Conservation (phyloP, 2,113 vertebrate genomes). For the Condylura cristata region DNA sequence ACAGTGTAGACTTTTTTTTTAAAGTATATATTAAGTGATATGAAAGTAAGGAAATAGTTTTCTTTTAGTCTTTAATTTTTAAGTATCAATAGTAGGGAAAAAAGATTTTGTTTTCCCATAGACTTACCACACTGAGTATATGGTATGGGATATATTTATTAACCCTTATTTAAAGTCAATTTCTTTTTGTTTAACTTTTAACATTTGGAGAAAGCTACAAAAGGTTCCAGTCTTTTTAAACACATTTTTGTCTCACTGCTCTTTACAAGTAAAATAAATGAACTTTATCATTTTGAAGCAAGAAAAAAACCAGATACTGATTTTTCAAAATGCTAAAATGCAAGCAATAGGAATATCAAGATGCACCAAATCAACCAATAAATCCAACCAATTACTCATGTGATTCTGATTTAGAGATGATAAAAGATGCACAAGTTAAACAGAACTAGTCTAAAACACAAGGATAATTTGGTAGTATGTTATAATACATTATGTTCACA, state of each 20-base stretch:
- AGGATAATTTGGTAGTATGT: not conserved
- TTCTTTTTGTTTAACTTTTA: not conserved
- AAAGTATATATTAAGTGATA: not conserved
- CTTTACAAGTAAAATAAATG: not conserved
- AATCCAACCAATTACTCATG: not conserved
- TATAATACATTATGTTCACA: not conserved
- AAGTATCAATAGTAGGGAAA: not conserved
- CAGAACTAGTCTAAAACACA: constrained; percentile 11
- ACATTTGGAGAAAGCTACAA: constrained; percentile 1
- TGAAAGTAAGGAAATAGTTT: constrained; percentile 14
- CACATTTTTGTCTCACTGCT: not conserved
- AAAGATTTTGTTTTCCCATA: not conserved
- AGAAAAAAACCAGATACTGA: not conserved
- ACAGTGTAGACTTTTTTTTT: not conserved
- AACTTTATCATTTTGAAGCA: not conserved
- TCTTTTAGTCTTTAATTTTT: not conserved
- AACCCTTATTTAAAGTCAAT: not conserved
- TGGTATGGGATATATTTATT: not conserved
- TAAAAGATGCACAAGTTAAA: not conserved
- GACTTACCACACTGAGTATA: not conserved
- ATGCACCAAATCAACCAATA: not conserved
- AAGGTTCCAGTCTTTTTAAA: constrained; percentile 1
- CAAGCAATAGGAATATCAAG: constrained; percentile 13
- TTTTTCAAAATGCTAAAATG: not conserved
- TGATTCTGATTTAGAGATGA: not conserved